Base-by-base conservation (phyloP, 2,888 invertebrate species). In the Myathropa florea region DNA sequence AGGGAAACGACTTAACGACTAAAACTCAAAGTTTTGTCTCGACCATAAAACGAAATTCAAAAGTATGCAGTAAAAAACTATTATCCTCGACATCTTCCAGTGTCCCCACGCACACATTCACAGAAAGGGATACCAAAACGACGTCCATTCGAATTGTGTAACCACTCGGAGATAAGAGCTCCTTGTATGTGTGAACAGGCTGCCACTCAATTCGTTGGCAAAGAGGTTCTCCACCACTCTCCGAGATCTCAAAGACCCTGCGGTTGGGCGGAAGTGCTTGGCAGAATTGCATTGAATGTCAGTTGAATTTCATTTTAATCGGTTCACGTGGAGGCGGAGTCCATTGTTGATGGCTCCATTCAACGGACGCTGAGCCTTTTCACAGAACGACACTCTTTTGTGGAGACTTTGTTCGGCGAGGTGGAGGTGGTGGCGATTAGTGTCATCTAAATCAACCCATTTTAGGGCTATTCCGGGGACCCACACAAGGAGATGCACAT, bases 231-330 rank as follows among this genome's bases (percentile, higher is more conserved):
- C 57, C 65, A n/a, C 53, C 61, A 70, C 33, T 46, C 23, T 14
- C 65, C 76, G 72, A 57, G 46, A 77, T 33, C 30, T 71, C 53
- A 67, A 63, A 12, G 18, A 36, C n/a, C 10, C 18, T 46, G 21
- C 30, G 33, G 63, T 18, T n/a, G n/a, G 23, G 28, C 18, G 14
- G 77, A 68, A 46, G 53, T 75, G 26, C 61, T 71, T 57, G 30
- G 71, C 70, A 26, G 61, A 80, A 84, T 60, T 84, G 84, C 84
- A 80, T 76, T 80, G 65, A 80, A 84, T 80, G 80, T 80, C 78
- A 55, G 61, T 63, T 68, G 61, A 72, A 72, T 72, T 79, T 33
- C 53, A 2, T 71, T 79, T 72, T 65, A 79, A 79, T 79, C 79
- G 72, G 53, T 72, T 71, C 59, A 68, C 46, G 46, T 24, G 21